Conservation (phyloP, 2,888 invertebrate genomes). For the Eucera pruinosa region DNA sequence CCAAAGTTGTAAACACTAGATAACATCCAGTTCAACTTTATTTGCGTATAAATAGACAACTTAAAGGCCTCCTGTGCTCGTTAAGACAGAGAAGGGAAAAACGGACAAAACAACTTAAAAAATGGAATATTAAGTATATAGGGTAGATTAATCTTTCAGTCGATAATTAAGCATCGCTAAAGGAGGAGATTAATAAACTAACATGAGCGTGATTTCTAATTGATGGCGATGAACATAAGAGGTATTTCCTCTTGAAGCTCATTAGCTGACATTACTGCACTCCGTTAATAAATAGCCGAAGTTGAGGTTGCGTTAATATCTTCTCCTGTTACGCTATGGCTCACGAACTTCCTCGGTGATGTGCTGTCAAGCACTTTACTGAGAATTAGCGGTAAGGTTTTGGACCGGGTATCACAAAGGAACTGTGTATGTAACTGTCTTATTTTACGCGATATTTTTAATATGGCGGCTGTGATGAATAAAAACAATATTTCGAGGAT, state of each 20-base stretch:
- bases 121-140: neutral
- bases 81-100: neutral
- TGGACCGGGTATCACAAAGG: constrained; percentile 15
- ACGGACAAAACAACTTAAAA: too few species aligned
- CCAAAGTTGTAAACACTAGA: neutral
- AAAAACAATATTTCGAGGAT: too few species aligned
- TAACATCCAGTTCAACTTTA: neutral
- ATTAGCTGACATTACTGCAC: constrained; percentile 78
- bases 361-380: constrained; percentile 40
- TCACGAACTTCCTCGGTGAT: constrained; percentile 54
- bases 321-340: constrained; percentile 73
- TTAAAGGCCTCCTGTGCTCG: too few species aligned
- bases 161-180: constrained; percentile 35
- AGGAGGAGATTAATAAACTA: constrained; percentile 51
- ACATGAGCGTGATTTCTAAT: constrained; percentile 40
- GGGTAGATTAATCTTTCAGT: constrained; percentile 23
- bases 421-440: constrained; percentile 34
- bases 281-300: constrained; percentile 81
- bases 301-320: constrained; percentile 80
- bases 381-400: constrained; percentile 40
- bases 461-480: neutral
- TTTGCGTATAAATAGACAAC: too few species aligned
- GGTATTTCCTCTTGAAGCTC: constrained; percentile 71
- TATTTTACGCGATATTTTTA: constrained; percentile 11
- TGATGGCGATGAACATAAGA: constrained; percentile 43